Percentiles rank a stretch among this genome's conserved stretches.
phyloP scores from a whole-genome alignment of 1,140 invertebrate species.

The Platorchestia sp. region DNA sequence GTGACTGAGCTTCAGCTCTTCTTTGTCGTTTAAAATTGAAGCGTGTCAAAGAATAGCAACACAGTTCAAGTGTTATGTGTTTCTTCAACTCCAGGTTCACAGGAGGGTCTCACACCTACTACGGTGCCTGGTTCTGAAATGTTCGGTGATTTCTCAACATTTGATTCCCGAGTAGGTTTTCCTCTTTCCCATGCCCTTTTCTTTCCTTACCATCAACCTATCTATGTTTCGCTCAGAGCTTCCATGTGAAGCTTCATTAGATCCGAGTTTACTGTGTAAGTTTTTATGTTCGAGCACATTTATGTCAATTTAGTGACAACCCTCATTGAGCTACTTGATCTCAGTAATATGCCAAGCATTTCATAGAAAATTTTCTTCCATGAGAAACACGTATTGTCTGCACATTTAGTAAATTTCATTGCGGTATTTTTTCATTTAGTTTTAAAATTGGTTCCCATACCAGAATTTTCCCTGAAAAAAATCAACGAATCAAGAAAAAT shows the following conservation, averaged over 20 bases:
- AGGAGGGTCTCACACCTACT: not conserved
- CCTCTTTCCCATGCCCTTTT: not conserved
- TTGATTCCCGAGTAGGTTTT: not conserved
- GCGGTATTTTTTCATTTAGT: no score
- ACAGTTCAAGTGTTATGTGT: not conserved
- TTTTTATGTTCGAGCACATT: not conserved
- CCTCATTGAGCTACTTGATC: not conserved
- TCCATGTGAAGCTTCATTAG: not conserved
- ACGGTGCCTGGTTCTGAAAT: not conserved
- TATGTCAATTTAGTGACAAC: not conserved
- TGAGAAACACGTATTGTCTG: not conserved
- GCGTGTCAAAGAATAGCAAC: not conserved
- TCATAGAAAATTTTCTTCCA: not conserved
- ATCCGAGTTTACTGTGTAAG: not conserved
- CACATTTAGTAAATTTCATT: no score
- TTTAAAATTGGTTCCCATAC: no score
- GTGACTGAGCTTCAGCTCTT: not conserved
- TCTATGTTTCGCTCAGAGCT: not conserved
- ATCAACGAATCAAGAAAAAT: no score
- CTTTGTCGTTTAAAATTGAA: not conserved
- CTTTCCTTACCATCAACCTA: not conserved
- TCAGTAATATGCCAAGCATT: no score
- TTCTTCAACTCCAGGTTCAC: not conserved
- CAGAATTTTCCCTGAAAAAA: no score
- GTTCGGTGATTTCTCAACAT: not conserved